Evolutionary conservation across 2,797 vertebrate species (phyloP), one percentile per base, ranked within the genome.

Genomic region (Smutsia gigantea): DNA sequence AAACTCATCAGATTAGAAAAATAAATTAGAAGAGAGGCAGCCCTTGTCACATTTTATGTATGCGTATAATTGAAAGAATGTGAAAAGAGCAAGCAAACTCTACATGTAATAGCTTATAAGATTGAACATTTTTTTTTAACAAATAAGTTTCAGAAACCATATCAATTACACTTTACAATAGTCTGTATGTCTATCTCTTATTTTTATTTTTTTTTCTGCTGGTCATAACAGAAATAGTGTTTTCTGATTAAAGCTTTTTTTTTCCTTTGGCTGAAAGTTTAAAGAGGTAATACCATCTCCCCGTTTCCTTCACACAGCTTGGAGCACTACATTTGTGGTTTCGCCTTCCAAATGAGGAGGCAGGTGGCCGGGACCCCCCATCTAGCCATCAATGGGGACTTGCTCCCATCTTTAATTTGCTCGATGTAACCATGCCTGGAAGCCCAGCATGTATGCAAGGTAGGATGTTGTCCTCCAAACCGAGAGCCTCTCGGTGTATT

Each of bases 21-120:
- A 74, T 82, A 92, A 91, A 89, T 97, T 84, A 81, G 93, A 57
- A 84, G 93, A 96, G 87, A 93, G 61, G 71, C 57, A 66, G 29
- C 66, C 17, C 93, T 85, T 78, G 8, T 59, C 93, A 34, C 3
- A 0, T 78, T 98, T 97, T 97, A 74, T 95, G 94, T 94, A 29
- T n/a, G 59, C 4, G 96, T 81, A 96, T 97, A 96, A 94, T 90
- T 96, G 96, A 97, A 95, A 97, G 97, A 97, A 91, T 92, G 97
- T 72, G 71, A 94, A 95, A 15, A 88, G 79, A 81, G 79, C 88
- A 49, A 94, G 68, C 34, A 39, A 37, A 84, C 95, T 37, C 53
- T 37, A 53, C 77, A 15, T 3, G 0, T 59, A 59, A 63, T 23
- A 74, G 87, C 90, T 95, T 57, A 53, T 19, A 2, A 77, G 71